Percentiles rank a stretch among this genome's conserved stretches.
phyloP scores from a whole-genome alignment of 2,113 vertebrate genomes.

The Crotalus helleri region DNA sequence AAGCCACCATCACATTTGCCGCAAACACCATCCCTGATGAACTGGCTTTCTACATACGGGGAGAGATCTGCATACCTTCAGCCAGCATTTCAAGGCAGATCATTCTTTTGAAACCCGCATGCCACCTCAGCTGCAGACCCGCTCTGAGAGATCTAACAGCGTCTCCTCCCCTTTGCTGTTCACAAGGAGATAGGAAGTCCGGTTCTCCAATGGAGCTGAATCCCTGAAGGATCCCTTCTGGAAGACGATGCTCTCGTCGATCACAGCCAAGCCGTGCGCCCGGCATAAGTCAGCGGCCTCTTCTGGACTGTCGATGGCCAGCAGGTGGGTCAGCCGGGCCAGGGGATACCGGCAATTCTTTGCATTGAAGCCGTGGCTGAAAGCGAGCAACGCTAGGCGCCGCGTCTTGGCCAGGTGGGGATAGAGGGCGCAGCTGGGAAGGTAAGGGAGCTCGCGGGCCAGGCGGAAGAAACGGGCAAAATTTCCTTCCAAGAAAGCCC shows the following conservation, averaged over 20 bases:
- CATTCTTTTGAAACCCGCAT: background rate
- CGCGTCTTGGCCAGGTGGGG: slow-evolving; percentile 66
- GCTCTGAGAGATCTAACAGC: slow-evolving; percentile 19
- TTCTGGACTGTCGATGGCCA: background rate
- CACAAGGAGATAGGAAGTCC: background rate
- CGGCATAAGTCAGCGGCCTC: background rate
- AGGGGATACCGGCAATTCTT: slow-evolving; percentile 64
- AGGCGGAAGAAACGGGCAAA: slow-evolving; percentile 61
- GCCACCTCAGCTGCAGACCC: background rate
- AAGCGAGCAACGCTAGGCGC: slow-evolving; percentile 66
- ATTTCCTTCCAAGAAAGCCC: slow-evolving; percentile 36
- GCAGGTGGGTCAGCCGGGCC: background rate
- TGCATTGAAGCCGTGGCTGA: slow-evolving; percentile 75
- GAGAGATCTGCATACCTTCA: background rate
- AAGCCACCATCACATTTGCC: background rate
- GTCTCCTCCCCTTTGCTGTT: slow-evolving; percentile 20
- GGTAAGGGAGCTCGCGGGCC: slow-evolving; percentile 65
- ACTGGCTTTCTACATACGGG: background rate
- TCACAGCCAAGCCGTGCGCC: background rate
- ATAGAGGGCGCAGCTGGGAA: slow-evolving; percentile 74
- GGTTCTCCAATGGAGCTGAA: background rate
- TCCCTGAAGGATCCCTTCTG: slow-evolving; percentile 29
- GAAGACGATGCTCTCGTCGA: background rate
- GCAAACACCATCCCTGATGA: background rate
- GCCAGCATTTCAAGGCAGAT: background rate